A percentile compares a stretch with the other conserved stretches of the same genome.
Evolutionary conservation across 2,888 invertebrate species (phyloP).

Genomic region (Sarcophaga caerulescens): DNA sequence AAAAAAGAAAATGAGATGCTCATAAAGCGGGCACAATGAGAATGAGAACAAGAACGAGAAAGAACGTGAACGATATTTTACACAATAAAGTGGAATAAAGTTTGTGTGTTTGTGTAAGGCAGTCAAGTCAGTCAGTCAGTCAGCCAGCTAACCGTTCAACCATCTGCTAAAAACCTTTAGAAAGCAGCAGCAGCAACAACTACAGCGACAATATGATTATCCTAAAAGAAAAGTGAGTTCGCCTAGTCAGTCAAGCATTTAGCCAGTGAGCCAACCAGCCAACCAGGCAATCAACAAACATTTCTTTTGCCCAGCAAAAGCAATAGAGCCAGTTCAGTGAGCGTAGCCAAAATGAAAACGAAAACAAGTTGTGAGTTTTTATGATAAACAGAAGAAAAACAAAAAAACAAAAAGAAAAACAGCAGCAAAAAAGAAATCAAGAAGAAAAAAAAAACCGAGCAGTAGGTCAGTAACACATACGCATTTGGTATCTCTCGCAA

Average conservation of each 20-base stretch:
- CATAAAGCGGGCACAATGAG: conserved; percentile 17
- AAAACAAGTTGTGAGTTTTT: conserved; percentile 42
- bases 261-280: not conserved
- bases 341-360: conserved; percentile 54
- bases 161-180: not conserved
- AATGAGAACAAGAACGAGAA: conserved; percentile 32
- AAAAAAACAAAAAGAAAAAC: not conserved
- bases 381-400: not conserved
- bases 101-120: conserved; percentile 13
- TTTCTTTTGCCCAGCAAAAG: conserved; percentile 4
- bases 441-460: conserved; percentile 49
- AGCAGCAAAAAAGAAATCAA: conserved; percentile 26
- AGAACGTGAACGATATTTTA: conserved; percentile 10
- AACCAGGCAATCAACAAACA: not conserved
- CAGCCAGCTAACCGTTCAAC: conserved; percentile 4
- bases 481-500: conserved; percentile 42
- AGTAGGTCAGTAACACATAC: conserved; percentile 68
- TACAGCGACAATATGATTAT: not conserved
- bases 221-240: not conserved
- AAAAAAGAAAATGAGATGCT: not conserved
- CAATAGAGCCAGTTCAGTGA: conserved; percentile 46
- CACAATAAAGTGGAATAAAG: not conserved
- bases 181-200: conserved; percentile 21
- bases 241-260: conserved; percentile 17
- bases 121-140: conserved; percentile 13